Conservation (phyloP, 37 sponge, comb jelly and placozoan genomes). For the Hexactinellida sp. region DNA sequence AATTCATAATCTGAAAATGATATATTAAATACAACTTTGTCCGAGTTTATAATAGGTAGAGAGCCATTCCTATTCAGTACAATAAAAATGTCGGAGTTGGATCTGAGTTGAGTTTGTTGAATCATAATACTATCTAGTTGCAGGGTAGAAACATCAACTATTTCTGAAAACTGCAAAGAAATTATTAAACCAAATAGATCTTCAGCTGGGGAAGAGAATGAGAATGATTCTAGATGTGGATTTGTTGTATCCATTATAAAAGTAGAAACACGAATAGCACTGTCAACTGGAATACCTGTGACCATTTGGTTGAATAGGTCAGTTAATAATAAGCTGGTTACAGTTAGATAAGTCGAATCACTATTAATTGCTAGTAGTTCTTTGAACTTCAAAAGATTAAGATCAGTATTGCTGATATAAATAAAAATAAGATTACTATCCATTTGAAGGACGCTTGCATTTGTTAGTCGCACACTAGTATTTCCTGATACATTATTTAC, state of each 20-base stretch:
- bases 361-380: constrained; percentile 34
- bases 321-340: constrained; percentile 26
- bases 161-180: constrained; percentile 58
- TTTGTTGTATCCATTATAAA: constrained; percentile 24
- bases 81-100: not conserved
- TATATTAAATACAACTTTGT: not conserved
- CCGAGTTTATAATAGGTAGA: not conserved
- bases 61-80: not conserved
- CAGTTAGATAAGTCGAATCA: constrained; percentile 35
- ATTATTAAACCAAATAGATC: constrained; percentile 40
- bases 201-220: constrained; percentile 40
- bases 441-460: not conserved
- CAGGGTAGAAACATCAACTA: constrained; percentile 37
- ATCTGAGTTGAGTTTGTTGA: not conserved
- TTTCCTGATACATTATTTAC: constrained; percentile 43
- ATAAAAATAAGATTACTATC: constrained; percentile 24
- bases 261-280: constrained; percentile 1
- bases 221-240: constrained; percentile 32
- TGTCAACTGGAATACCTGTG: not conserved
- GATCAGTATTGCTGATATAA: constrained; percentile 35
- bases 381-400: constrained; percentile 38
- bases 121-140: constrained; percentile 35
- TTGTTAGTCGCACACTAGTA: constrained; percentile 24
- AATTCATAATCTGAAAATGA: not conserved
- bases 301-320: constrained; percentile 34